These are phyloP conservation scores for Rhimphoctona megacephalus DNA, from an alignment of 2,888 invertebrate species.

Conservation along the genomic window DNA sequence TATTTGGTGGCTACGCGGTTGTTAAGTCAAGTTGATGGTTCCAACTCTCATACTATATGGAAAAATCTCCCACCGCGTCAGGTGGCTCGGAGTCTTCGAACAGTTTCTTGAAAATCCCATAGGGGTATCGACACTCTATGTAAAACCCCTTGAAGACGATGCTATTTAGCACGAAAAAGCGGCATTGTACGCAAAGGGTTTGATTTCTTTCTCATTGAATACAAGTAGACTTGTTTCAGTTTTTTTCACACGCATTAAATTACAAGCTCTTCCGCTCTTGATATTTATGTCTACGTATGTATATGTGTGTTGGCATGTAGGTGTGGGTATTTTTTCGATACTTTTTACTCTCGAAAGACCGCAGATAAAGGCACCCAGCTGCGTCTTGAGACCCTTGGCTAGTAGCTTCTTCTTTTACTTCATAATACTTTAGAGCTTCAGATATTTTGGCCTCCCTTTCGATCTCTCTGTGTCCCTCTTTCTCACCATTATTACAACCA, in stretches of 20 bases:
- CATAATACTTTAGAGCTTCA: conserved; percentile 58
- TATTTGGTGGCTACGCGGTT: conserved; percentile 37
- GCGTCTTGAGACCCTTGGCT: conserved; percentile 73
- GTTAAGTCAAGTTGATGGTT: conserved; percentile 59
- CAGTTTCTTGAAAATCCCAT: conserved; percentile 29
- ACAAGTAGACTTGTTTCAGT: conserved; percentile 10
- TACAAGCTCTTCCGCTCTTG: conserved; percentile 4
- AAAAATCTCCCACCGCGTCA: conserved; percentile 38
- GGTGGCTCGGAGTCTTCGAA: conserved; percentile 42
- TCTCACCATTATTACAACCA: conserved; percentile 68
- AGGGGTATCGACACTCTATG: conserved; percentile 15
- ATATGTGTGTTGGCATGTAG: neutral
- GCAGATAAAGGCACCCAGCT: conserved; percentile 80
- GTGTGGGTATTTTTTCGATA: conserved; percentile 37
- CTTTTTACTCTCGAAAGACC: conserved; percentile 73
- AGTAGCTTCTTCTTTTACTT: conserved; percentile 58
- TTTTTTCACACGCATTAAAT: conserved; percentile 40
- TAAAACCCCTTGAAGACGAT: no score
- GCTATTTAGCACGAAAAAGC: no score
- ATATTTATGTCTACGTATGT: neutral
- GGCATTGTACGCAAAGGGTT: no score
- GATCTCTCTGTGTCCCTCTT: neutral
- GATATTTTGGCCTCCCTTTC: conserved; percentile 28
- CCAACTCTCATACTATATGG: conserved; percentile 19
- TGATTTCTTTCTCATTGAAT: conserved; percentile 6